Conservation (phyloP, 2,888 invertebrate species). For the Andrena bucephala region DNA sequence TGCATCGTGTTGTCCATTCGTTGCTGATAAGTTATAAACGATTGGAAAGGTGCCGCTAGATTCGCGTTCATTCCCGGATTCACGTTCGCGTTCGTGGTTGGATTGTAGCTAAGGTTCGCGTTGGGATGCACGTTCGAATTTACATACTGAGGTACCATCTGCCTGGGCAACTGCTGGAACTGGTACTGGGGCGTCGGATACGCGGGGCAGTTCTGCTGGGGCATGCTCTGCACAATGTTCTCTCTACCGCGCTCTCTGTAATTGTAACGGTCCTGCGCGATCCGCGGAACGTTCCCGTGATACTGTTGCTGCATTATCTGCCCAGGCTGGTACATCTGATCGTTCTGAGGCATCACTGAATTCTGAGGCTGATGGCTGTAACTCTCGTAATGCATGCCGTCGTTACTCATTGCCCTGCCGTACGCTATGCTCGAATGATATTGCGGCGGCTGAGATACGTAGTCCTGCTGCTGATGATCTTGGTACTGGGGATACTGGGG, state of each 20-base stretch:
- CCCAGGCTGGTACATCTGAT: conserved; percentile 72
- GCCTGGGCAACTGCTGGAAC: conserved; percentile 76
- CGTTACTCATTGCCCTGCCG: conserved; percentile 63
- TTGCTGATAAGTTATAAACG: conserved; percentile 67
- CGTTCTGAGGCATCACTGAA: conserved; percentile 67
- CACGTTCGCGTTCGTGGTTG: conserved; percentile 46
- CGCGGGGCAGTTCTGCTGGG: conserved; percentile 75
- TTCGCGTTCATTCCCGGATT: conserved; percentile 69
- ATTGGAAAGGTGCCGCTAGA: conserved; percentile 63
- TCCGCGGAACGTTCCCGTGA: conserved; percentile 67
- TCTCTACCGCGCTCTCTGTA: conserved; percentile 72
- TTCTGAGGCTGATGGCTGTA: conserved; percentile 70
- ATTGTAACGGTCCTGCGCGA: conserved; percentile 69
- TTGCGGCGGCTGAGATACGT: conserved; percentile 73
- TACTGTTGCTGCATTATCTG: conserved; percentile 68
- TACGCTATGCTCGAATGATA: conserved; percentile 73
- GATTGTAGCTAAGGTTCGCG: conserved; percentile 52
- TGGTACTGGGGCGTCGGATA: conserved; percentile 76
- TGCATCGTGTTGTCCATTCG: conserved; percentile 73
- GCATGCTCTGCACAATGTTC: conserved; percentile 67
- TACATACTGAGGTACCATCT: conserved; percentile 77
- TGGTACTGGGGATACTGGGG: conserved; percentile 77
- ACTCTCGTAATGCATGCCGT: conserved; percentile 69
- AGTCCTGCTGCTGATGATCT: conserved; percentile 69
- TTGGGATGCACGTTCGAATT: conserved; percentile 76